Percentiles rank a stretch among this genome's conserved stretches.
Conservation (phyloP, 2,888 invertebrate genomes). For the Drosophila bunnanda region DNA sequence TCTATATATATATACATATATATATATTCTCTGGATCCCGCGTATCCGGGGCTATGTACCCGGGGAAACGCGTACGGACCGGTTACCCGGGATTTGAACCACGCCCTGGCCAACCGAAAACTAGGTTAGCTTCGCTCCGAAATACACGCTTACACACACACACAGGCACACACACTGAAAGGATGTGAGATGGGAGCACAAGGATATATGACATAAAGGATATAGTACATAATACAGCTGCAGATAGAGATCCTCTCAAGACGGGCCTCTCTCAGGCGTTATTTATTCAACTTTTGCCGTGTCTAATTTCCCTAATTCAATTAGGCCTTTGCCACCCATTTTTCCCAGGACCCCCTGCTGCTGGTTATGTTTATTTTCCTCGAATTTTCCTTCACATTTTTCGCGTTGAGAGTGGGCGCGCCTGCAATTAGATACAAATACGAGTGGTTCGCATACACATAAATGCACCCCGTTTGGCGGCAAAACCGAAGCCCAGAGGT, state of each 20-base stretch:
- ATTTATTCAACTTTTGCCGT: not conserved
- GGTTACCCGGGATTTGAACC: constrained; percentile 79
- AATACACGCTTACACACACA: constrained; percentile 19
- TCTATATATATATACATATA: not conserved
- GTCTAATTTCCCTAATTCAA: constrained; percentile 13
- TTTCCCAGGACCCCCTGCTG: not conserved
- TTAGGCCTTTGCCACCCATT: constrained; percentile 1
- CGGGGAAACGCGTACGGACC: constrained; percentile 27
- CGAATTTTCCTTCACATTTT: constrained; percentile 9
- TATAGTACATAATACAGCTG: not conserved
- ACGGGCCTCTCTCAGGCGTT: not conserved
- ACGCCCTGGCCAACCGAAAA: constrained; percentile 76
- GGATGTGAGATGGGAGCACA: not conserved
- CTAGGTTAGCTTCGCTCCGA: constrained; percentile 65
- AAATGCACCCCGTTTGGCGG: constrained; percentile 78
- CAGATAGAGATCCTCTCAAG: not conserved
- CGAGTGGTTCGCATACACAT: constrained; percentile 56
- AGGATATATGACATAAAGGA: not conserved
- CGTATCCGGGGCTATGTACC: constrained; percentile 23
- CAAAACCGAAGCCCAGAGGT: constrained; percentile 67
- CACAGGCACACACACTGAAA: not conserved
- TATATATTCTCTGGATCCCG: constrained; percentile 14
- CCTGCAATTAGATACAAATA: constrained; percentile 72
- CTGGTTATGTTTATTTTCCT: not conserved
- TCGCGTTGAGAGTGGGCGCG: constrained; percentile 58